A percentile compares a stretch with the other conserved stretches of the same genome.
phyloP scores from a whole-genome alignment of 2,113 vertebrate species.

The Pimephales promelas region DNA sequence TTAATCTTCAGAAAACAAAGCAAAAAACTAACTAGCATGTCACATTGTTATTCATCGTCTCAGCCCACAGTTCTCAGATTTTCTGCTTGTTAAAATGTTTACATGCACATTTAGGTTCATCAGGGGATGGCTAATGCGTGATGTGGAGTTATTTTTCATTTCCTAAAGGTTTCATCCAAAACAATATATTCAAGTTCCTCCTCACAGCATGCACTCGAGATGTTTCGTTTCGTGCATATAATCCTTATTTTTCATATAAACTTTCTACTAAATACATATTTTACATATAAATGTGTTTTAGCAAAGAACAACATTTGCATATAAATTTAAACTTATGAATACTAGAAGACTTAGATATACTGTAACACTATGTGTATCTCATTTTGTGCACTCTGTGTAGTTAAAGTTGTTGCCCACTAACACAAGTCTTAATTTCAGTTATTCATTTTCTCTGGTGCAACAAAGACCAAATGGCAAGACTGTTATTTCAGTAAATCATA shows the following conservation, averaged over 20 bases:
- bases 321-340: constrained; percentile 19
- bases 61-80: neutral
- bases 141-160: neutral
- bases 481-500: neutral
- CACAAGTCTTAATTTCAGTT: neutral
- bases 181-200: neutral
- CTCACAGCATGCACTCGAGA: neutral
- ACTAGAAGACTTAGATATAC: neutral
- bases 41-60: neutral
- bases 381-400: neutral
- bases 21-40: neutral
- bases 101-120: neutral
- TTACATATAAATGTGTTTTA: constrained; percentile 23
- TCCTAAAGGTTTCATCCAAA: neutral
- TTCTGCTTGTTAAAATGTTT: neutral
- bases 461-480: neutral
- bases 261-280: neutral
- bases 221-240: neutral
- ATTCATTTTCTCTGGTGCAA: neutral
- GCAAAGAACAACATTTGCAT: constrained; percentile 10
- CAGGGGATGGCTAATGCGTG: neutral
- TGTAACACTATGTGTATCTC: neutral
- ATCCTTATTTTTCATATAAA: neutral
- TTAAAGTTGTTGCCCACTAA: neutral
- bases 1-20: no score